Evolutionary conservation across 2,888 invertebrate species (phyloP).

Genomic region (Latrodectus elegans): DNA sequence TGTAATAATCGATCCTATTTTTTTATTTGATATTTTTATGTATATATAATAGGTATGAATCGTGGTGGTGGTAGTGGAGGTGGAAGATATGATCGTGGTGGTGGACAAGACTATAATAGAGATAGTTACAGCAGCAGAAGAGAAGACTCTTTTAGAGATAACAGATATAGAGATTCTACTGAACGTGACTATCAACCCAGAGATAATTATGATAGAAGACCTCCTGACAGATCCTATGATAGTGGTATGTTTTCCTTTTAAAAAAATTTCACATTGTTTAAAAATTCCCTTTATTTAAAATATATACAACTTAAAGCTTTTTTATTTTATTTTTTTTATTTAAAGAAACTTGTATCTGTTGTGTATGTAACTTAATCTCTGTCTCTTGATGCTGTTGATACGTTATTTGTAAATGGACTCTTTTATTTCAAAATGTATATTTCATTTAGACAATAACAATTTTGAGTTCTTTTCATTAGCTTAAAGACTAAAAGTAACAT

Average conservation of each 20-base stretch:
- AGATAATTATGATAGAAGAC: conserved; percentile 72
- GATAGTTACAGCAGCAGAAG: conserved; percentile 64
- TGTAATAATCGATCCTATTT: no score
- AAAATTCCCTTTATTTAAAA: background rate
- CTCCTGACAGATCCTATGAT: conserved; percentile 50
- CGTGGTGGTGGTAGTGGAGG: conserved; percentile 35
- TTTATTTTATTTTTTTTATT: no score
- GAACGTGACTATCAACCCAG: conserved; percentile 51
- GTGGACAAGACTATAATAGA: conserved; percentile 22
- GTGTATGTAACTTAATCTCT: no score
- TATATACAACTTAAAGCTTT: no score
- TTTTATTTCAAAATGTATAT: no score
- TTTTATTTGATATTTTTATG: background rate
- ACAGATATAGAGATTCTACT: conserved; percentile 34
- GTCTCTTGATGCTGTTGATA: no score
- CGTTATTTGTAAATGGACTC: no score
- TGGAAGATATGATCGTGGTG: conserved; percentile 59
- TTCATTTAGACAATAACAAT: no score
- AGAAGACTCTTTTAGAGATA: conserved; percentile 47
- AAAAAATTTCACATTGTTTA: background rate
- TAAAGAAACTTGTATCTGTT: no score
- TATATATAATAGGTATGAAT: conserved; percentile 30
- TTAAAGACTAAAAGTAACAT: no score
- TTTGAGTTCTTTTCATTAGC: no score
- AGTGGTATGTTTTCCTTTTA: conserved; percentile 18